A percentile compares a stretch with the other conserved stretches of the same genome.
phyloP scores from a whole-genome alignment of 2,888 invertebrate genomes.

The Oasisia sp. region DNA sequence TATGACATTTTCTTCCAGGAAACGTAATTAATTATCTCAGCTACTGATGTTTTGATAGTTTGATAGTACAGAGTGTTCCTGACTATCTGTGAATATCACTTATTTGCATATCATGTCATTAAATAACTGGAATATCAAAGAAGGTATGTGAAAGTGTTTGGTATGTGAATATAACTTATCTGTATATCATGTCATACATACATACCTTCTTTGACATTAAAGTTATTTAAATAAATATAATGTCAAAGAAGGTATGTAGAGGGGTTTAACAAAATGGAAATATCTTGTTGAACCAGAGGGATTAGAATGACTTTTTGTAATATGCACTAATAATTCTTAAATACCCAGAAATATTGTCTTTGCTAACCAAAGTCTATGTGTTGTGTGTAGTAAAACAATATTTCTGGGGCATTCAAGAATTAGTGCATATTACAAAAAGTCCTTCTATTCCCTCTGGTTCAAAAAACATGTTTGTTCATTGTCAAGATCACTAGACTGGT shows the following conservation, averaged over 20 bases:
- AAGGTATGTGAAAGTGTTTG: no score
- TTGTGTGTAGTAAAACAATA: background rate
- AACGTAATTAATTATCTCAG: conserved; percentile 9
- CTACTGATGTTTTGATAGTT: background rate
- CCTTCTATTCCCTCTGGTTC: no score
- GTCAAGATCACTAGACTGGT: background rate
- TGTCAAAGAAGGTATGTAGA: background rate
- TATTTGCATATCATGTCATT: background rate
- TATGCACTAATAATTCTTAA: background rate
- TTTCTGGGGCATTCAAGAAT: no score
- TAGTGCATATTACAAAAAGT: no score
- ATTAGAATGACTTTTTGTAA: background rate
- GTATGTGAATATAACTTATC: no score
- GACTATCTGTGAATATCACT: background rate
- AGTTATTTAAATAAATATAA: background rate
- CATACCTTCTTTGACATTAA: background rate
- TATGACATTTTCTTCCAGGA: background rate
- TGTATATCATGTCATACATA: background rate
- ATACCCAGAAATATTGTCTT: background rate
- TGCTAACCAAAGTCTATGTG: background rate
- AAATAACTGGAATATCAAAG: background rate
- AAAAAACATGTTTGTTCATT: background rate
- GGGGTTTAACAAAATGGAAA: background rate
- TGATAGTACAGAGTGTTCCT: background rate
- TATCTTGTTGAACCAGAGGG: background rate